These are phyloP conservation scores for Coptodon bakossiorum DNA, from an alignment of 2,113 vertebrate species.

Conservation along the genomic window DNA sequence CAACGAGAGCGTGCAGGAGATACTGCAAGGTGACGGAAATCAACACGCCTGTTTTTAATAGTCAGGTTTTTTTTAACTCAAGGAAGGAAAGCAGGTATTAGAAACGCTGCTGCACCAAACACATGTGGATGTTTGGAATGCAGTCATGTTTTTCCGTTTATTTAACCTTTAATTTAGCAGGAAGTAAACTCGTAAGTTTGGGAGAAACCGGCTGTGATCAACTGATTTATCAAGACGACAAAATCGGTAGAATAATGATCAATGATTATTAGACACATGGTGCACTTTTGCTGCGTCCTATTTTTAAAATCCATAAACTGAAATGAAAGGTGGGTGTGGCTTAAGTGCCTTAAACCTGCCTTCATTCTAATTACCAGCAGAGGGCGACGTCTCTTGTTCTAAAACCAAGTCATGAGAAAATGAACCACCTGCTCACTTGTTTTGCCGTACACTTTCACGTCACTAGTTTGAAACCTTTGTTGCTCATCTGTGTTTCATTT, in stretches of 20 bases:
- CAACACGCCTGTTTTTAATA: neutral
- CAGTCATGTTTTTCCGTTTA: neutral
- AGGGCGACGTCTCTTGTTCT: neutral
- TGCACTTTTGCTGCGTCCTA: neutral
- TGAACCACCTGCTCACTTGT: neutral
- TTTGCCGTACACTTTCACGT: neutral
- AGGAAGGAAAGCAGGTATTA: neutral
- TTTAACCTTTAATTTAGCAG: neutral
- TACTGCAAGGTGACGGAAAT: constrained; percentile 77
- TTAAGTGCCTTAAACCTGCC: neutral
- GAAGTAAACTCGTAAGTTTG: neutral
- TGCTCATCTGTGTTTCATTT: neutral
- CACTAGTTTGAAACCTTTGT: neutral
- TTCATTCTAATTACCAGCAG: neutral
- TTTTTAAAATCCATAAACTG: neutral
- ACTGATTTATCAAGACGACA: neutral
- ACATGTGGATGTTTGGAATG: neutral
- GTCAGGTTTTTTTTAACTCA: neutral
- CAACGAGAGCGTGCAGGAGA: constrained; percentile 85
- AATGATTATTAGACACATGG: neutral
- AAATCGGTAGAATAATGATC: neutral
- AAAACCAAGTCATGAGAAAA: neutral
- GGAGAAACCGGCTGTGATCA: neutral
- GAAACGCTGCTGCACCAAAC: neutral
- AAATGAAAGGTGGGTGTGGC: neutral